phyloP scores from a whole-genome alignment of 2,888 invertebrate species.

The Diarsia dahlii region DNA sequence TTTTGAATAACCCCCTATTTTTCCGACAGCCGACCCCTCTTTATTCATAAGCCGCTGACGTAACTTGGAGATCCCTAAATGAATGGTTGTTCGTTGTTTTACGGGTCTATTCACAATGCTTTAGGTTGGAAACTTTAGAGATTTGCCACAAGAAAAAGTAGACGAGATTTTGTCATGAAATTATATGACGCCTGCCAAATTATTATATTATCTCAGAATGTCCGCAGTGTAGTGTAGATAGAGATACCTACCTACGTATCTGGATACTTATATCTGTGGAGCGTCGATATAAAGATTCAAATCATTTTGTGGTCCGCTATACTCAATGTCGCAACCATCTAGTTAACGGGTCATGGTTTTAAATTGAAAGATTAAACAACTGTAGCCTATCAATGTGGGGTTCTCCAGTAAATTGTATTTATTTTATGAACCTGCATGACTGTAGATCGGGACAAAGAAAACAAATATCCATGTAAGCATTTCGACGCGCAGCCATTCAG shows the following conservation, averaged over 20 bases:
- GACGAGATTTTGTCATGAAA: conserved; percentile 78
- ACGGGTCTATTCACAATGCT: conserved; percentile 89
- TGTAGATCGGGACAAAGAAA: conserved; percentile 46
- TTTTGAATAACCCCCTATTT: conserved; percentile 87
- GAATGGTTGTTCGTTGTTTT: conserved; percentile 90
- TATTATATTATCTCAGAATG: conserved; percentile 74
- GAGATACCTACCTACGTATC: conserved; percentile 51
- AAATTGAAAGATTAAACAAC: conserved; percentile 69
- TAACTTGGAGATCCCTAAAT: conserved; percentile 89
- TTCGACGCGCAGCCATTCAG: conserved; percentile 60
- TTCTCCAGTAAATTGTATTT: conserved; percentile 54
- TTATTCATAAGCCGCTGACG: conserved; percentile 90
- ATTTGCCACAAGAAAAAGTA: conserved; percentile 82
- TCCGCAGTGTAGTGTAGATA: conserved; percentile 56
- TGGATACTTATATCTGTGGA: conserved; percentile 55
- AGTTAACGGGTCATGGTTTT: conserved; percentile 62
- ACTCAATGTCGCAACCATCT: conserved; percentile 47
- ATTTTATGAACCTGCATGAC: conserved; percentile 58
- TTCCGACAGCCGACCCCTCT: conserved; percentile 84
- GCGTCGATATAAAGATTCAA: conserved; percentile 56
- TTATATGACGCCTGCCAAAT: conserved; percentile 78
- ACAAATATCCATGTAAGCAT: conserved; percentile 54
- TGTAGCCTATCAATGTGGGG: conserved; percentile 57
- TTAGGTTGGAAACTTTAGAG: conserved; percentile 87
- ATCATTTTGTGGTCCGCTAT: conserved; percentile 48